phyloP scores from a whole-genome alignment of 2,888 invertebrate species.

The Saturnia japonica region DNA sequence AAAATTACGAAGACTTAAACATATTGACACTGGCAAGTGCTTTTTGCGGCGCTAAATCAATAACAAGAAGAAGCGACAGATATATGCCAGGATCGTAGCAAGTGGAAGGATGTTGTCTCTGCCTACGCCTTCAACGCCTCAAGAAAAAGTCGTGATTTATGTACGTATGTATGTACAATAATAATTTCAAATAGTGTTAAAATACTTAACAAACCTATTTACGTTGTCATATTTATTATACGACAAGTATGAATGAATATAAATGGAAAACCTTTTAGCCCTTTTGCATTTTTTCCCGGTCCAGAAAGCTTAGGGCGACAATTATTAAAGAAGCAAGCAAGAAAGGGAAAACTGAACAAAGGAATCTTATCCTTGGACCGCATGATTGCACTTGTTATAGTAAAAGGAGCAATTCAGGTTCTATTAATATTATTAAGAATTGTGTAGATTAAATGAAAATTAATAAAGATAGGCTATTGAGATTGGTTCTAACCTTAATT shows the following conservation, averaged over 20 bases:
- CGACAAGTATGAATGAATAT: background rate
- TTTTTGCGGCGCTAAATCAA: no score
- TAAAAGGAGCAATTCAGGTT: slow-evolving; percentile 7
- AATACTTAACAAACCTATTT: no score
- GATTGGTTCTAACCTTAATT: background rate
- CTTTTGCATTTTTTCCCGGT: slow-evolving; percentile 57
- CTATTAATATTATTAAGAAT: background rate
- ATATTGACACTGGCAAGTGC: no score
- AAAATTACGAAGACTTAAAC: no score
- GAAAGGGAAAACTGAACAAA: slow-evolving; percentile 51
- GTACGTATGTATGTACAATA: no score
- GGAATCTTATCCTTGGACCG: slow-evolving; percentile 43
- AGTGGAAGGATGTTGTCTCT: no score
- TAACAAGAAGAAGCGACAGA: no score
- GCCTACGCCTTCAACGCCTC: no score
- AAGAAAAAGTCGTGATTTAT: no score
- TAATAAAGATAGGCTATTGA: background rate
- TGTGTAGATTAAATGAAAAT: background rate
- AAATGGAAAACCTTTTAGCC: slow-evolving; percentile 41
- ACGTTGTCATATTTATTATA: no score
- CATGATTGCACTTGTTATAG: slow-evolving; percentile 55
- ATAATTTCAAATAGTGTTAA: background rate
- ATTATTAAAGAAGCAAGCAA: slow-evolving; percentile 53
- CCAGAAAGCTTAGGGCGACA: slow-evolving; percentile 49
- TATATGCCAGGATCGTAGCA: no score